These are phyloP conservation scores for Lasioglossum pauxillum DNA, from an alignment of 2,888 invertebrate species.

Conservation along the genomic window DNA sequence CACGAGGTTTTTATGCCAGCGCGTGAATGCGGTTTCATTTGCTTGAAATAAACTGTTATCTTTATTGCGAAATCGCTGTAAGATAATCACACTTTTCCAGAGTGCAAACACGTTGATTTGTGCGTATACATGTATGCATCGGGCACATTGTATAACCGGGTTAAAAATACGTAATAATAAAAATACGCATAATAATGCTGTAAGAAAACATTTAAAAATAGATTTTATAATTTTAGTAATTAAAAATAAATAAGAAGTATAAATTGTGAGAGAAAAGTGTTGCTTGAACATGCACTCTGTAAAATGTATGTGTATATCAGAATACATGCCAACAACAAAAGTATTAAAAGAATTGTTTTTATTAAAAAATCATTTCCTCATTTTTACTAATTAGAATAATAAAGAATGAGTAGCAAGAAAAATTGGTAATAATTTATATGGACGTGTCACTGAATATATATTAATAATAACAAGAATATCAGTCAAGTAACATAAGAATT, in stretches of 20 bases:
- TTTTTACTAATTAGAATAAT: background rate
- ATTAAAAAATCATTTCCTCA: background rate
- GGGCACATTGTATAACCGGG: background rate
- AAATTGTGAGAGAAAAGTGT: background rate
- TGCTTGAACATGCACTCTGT: background rate
- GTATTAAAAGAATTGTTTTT: background rate
- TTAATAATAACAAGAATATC: too few relatives aligned
- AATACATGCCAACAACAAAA: background rate
- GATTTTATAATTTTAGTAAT: background rate
- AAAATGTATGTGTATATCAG: background rate
- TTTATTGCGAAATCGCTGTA: background rate
- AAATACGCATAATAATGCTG: background rate
- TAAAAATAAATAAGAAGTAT: background rate
- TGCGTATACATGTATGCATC: background rate
- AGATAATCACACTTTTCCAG: background rate
- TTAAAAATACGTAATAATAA: background rate
- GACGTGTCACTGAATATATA: background rate
- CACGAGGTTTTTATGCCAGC: background rate
- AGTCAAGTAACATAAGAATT: too few relatives aligned
- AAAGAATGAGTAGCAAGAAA: background rate
- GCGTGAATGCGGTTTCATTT: background rate
- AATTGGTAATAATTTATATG: background rate
- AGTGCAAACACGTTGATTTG: background rate
- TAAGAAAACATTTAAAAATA: background rate
- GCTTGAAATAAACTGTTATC: constrained; percentile 1